Evolutionary conservation across 2,113 vertebrate species (phyloP), one percentile per base, ranked within the genome.

Genomic region (Charina bottae): DNA sequence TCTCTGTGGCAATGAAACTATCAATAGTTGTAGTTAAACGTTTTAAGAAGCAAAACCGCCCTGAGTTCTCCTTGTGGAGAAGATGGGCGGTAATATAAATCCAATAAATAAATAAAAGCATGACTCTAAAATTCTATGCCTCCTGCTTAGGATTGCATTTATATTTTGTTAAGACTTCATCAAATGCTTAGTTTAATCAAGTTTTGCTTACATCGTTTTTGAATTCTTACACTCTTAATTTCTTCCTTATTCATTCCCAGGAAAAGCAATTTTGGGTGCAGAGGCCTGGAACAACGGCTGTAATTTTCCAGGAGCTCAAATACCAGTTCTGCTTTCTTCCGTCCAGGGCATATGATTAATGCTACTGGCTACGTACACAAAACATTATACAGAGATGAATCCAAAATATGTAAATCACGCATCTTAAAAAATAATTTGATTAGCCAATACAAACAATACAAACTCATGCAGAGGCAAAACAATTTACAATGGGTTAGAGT

Each of bases 341-440:
- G 98, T 46, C 98, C 97, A 0, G 98, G 98, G 96, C 99, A 99
- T 53, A 99, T 93, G 89, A 99, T 96, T 91, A 99, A 97, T 0
- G 97, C 98, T 46, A 98, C 59, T 2, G 99, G 99, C 99, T 99
- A 96, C 2, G 94, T 1, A 95, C 2, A 94, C 1, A 95, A 0
- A 72, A 58, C 87, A 56, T 28, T 42, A 92, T 37, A 54, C 8
- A 54, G 53, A n/a, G 53, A 54, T n/a, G 58, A 64, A 46, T 64
- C 37, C 49, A 58, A 88, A 24, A 60, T 26, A 28, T 19, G 46
- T 49, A 49, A 46, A 49, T 49, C 37, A 21, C 3, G 8, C 33
- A 9, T 78, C 72, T 78, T 54, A 9, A 54, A 53, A 54, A 28
- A 53, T 85, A 85, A 85, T 23, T 26, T 85, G 64, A 33, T 33